Conservation (phyloP, 1,140 invertebrate genomes). For the Kradibia gibbosae region DNA sequence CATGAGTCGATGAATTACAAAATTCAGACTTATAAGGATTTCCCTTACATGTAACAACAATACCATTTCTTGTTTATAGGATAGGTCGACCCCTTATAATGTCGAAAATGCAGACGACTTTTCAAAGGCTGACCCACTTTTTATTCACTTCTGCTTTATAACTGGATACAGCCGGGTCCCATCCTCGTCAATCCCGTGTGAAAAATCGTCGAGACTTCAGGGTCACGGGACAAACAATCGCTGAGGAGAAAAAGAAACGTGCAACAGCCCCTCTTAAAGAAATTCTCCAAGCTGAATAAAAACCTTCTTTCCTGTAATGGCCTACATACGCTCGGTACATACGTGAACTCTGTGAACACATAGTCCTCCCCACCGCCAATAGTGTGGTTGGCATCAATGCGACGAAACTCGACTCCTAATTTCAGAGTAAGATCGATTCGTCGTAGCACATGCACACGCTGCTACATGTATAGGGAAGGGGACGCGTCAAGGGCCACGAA, state of each 20-base stretch:
- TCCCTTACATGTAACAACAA: too few relatives aligned
- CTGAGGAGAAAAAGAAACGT: background rate
- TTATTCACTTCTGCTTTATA: background rate
- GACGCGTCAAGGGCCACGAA: background rate
- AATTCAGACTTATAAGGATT: too few relatives aligned
- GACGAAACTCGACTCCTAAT: constrained; percentile 45
- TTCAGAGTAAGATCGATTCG: constrained; percentile 37
- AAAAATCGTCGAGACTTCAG: background rate
- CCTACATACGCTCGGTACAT: constrained; percentile 2
- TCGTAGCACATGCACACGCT: background rate
- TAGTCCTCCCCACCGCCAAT: too few relatives aligned
- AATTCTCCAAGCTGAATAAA: background rate
- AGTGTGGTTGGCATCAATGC: background rate
- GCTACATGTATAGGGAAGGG: too few relatives aligned
- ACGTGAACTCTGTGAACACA: too few relatives aligned
- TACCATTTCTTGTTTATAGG: too few relatives aligned
- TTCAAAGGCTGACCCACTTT: constrained; percentile 1
- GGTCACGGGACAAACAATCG: too few relatives aligned
- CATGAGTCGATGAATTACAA: too few relatives aligned
- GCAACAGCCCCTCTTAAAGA: background rate
- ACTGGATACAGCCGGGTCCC: background rate
- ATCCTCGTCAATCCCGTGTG: background rate
- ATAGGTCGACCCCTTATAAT: too few relatives aligned
- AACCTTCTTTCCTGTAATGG: background rate
- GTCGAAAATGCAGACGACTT: background rate